Evolutionary conservation across 2,797 vertebrate genomes (phyloP).

Genomic region (Amazona finschi): DNA sequence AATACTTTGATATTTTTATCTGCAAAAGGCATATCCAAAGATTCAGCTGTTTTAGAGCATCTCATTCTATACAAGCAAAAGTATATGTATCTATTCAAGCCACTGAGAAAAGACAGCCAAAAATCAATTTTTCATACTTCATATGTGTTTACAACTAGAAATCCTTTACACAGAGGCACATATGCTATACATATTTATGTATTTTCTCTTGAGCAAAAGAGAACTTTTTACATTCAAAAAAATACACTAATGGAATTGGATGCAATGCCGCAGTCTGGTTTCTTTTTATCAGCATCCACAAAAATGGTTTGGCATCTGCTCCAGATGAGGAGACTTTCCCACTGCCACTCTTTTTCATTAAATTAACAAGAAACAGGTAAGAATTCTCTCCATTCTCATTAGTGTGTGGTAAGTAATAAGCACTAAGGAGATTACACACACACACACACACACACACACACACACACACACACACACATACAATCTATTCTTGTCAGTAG

Average conservation of each 20-base stretch:
- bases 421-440: background rate
- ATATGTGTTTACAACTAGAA: background rate
- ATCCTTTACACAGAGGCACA: background rate
- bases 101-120: background rate
- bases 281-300: background rate
- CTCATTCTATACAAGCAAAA: background rate
- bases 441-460: background rate
- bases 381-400: background rate
- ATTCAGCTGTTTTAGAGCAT: background rate
- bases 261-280: background rate
- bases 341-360: background rate
- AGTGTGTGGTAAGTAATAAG: background rate
- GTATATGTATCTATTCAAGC: background rate
- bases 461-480: background rate
- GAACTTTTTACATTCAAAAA: background rate
- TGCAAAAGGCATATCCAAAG: background rate
- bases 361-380: background rate
- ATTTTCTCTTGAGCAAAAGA: background rate
- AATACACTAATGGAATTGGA: background rate
- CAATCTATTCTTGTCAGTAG: background rate
- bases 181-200: background rate
- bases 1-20: background rate
- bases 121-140: background rate
- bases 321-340: background rate
- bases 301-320: background rate